phyloP scores from a whole-genome alignment of 2,113 vertebrate genomes.

The Apaloderma vittatum region DNA sequence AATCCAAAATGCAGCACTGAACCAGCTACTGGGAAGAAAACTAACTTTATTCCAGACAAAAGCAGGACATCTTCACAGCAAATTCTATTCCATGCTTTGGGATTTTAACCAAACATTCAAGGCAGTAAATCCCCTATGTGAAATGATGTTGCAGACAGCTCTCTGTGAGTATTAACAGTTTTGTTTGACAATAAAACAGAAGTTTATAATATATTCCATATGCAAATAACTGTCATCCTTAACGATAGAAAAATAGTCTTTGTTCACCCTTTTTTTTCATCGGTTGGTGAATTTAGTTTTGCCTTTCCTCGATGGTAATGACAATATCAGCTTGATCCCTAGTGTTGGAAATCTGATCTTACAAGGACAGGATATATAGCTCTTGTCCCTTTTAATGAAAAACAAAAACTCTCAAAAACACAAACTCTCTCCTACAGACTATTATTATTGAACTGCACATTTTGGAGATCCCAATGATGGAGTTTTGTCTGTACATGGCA shows the following conservation, averaged over 20 bases:
- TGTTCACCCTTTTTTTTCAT: not conserved
- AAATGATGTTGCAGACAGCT: not conserved
- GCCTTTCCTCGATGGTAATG: not conserved
- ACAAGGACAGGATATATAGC: not conserved
- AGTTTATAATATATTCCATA: not conserved
- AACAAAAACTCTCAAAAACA: not conserved
- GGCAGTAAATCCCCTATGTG: not conserved
- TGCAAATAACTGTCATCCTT: not conserved
- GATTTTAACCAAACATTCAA: conserved; percentile 6
- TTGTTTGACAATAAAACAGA: not conserved
- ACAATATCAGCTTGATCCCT: not conserved
- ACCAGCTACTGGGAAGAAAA: not conserved
- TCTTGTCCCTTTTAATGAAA: not conserved
- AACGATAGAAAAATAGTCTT: not conserved
- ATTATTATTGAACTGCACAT: not conserved
- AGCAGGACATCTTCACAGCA: not conserved
- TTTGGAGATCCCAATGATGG: not conserved
- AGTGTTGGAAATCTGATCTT: not conserved
- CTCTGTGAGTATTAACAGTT: not conserved
- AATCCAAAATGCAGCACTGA: not conserved
- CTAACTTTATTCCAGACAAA: not conserved
- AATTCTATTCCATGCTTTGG: not conserved
- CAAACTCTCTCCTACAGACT: not conserved
- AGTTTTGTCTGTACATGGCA: not conserved
- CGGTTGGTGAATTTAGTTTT: not conserved